Evolutionary conservation across 2,888 invertebrate genomes (phyloP), one percentile per base, ranked within the genome.

Genomic region (Myopa testacea): DNA sequence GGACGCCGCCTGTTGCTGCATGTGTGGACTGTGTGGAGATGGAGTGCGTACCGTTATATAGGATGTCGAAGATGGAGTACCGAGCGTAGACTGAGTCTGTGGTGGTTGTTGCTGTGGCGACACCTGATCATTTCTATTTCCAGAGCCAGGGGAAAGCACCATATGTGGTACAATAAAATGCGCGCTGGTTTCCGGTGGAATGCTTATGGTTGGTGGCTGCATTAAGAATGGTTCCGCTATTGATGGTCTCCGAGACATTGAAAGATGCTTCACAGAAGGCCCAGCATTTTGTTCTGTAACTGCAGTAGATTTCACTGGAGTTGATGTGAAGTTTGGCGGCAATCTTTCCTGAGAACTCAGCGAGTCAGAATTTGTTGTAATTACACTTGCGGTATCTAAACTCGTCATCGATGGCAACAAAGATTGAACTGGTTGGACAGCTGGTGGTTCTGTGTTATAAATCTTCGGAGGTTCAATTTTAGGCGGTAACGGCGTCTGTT

Each of bases 141-240:
- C 76, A 34, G 81, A 78, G 58, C 91, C 37, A 87, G 91, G 85
- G 84, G 91, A 82, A 26, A 89, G 78, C 52, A 88, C 85, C 72
- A 88, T 80, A 16, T 88, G 86, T 3, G 88, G 88, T 75, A 87
- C 85, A 38, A 85, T 84, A 79, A 88, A 88, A 67, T 88, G 89
- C 2, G 87, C 72, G 8, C 84, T 77, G 3, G 84, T 81, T 63
- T 92, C 92, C 4, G 93, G 93, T 4, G 93, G 93, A 82, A 93
- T 92, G 83, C 92, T 93, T 19, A 93, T 93, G 0, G 93, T 92
- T 5, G 94, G 91, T 16, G 93, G 91, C 83, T 93, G 93, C 88
- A 92, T 90, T 80, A 90, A 91, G 10, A 84, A 89, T 78, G 90
- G 89, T 84, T 89, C 87, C 34, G 86, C 67, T 40, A 12, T 7